A percentile compares a stretch with the other conserved stretches of the same genome.
phyloP scores from a whole-genome alignment of 2,113 vertebrate species.

The Eulemur rufifrons region DNA sequence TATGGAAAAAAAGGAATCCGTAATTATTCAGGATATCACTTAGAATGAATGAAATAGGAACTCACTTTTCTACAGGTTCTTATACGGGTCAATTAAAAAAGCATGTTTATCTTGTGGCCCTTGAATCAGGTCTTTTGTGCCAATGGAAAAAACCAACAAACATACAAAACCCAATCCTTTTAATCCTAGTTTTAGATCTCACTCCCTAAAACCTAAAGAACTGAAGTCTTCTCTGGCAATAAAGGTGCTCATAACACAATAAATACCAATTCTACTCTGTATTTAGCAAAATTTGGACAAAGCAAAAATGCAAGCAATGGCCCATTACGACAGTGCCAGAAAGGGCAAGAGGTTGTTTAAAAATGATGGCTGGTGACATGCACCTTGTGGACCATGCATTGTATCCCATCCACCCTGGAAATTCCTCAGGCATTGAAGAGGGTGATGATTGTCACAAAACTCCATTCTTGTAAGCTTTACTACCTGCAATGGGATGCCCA shows the following conservation, averaged over 20 bases:
- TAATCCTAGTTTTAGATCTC: background rate
- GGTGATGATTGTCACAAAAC: rapidly evolving
- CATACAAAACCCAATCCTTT: background rate
- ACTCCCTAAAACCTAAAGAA: background rate
- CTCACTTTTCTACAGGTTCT: background rate
- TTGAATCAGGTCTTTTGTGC: background rate
- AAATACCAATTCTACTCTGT: background rate
- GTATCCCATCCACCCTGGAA: background rate
- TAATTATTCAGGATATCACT: background rate
- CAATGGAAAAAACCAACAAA: background rate
- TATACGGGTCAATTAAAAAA: background rate
- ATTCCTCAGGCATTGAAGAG: background rate
- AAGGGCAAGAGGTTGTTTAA: background rate
- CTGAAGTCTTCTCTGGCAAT: background rate
- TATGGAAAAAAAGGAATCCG: background rate
- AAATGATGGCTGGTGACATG: background rate
- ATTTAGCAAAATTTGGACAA: conserved; percentile 13
- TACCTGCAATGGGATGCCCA: background rate
- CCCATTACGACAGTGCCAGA: background rate
- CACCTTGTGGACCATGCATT: background rate
- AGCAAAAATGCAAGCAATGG: background rate
- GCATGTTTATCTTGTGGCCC: background rate
- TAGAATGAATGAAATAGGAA: background rate
- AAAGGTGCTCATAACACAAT: background rate
- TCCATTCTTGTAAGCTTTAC: background rate